Evolutionary conservation across 1,140 invertebrate genomes (phyloP), one percentile per base, ranked within the genome.

Genomic region (Drosophila ohnishii): DNA sequence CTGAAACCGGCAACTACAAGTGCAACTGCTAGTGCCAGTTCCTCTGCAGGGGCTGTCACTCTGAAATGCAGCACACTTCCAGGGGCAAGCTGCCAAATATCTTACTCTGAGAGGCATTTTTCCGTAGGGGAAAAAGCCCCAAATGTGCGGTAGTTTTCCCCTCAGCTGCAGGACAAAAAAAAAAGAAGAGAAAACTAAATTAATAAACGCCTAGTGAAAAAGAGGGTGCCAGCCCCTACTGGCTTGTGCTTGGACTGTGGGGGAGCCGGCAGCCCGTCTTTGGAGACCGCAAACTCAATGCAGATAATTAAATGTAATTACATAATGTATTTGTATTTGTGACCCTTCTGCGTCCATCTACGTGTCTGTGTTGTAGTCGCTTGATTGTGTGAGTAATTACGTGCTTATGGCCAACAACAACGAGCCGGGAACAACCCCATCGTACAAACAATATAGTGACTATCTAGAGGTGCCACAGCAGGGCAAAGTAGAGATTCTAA

Each of bases 231-330:
- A 48, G 37, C 14, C 14, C 14, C 58, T 55, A 34, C 42, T 22
- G 19, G 25, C 45, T 48, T 28, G 45, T 10, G 3, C 30, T 34
- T 8, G 48, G 32, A 16, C 32, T 47, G 48, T 8, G 28, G 45
- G 50, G 6, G 56, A 47, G 35, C 40, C 11, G 34, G 25, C 16
- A 16, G 16, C 11, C n/a, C 34, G 35, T 28, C 42, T 70, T 57
- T 22, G 32, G 64, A 50, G 69, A 66, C 79, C 83, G 50, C 83
- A 88, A 87, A 77, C 75, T 88, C 72, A 83, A 83, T 87, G 84
- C 84, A 64, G 84, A 87, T 87, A 87, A 87, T 87, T 87, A 87
- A 87, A 87, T 79, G 75, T 87, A 87, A 87, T 87, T 87, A 87
- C 72, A 63, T 80, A 88, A 86, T 80, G 78, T 76, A 71, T 69